These are phyloP conservation scores for Falco punctatus DNA, from an alignment of 2,113 vertebrate species.

Conservation along the genomic window DNA sequence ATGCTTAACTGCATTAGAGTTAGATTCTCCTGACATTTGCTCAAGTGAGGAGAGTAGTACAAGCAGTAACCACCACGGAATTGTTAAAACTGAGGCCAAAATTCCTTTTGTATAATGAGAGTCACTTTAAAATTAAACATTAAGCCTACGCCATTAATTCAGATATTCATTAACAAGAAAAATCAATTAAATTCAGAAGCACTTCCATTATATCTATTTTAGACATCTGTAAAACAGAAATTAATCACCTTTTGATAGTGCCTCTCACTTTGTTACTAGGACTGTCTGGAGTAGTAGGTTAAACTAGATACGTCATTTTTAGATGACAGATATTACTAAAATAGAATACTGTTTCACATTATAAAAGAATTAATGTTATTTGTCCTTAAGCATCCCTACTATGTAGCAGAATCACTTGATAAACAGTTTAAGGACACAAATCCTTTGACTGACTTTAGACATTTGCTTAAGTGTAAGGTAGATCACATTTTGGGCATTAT, in stretches of 20 bases:
- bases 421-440: not conserved
- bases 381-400: not conserved
- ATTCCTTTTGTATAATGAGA: not conserved
- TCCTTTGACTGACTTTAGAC: not conserved
- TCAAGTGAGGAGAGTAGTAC: not conserved
- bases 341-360: not conserved
- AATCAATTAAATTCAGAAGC: not conserved
- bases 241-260: not conserved
- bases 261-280: not conserved
- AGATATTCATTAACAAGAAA: not conserved
- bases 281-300: not conserved
- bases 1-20: not conserved
- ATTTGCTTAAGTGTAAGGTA: not conserved
- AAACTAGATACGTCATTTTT: not conserved
- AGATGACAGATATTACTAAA: not conserved
- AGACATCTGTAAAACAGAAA: not conserved
- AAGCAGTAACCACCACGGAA: not conserved
- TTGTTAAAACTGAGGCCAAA: not conserved
- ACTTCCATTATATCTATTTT: not conserved
- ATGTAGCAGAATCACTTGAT: not conserved
- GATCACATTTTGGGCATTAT: not conserved
- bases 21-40: not conserved
- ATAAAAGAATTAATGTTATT: not conserved
- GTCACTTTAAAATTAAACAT: not conserved
- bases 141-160: not conserved